Base-by-base conservation (phyloP, 2,888 invertebrate species). In the Gastrophysa polygoni region DNA sequence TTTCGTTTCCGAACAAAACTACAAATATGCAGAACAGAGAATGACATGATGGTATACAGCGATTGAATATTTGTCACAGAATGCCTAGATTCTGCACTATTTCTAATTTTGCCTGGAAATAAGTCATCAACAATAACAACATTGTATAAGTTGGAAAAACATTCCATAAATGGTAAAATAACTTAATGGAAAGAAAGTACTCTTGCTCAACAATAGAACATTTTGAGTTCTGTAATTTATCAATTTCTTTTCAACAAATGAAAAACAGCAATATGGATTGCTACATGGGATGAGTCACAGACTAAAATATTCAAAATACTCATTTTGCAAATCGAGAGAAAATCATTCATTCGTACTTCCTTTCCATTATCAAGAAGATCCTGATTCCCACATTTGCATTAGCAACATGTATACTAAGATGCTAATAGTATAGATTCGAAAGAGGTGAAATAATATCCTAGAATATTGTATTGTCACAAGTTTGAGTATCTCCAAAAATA, bases 391-490 rank as follows among this genome's bases (percentile, higher is more conserved):
- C 57, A 52, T 44, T 56, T 50, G 56, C 50, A 24, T 24, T 24
- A 51, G 50, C 48, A 57, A 57, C 43, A 50, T 57, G 56, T 56
- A 59, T 38, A 38, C 4, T 3, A 14, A 38, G 10, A 61, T 47
- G 50, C 50, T 51, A 51, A 55, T 55, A 60, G 44, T 60, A 24
- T 55, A 24, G 58, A 48, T 62, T 48, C 54, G 16, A 54, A 63
- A 59, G 47, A 59, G 34, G 29, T 29, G 50, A 64, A 64, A 63
- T 64, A 63, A 68, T 63, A 71, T 72, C 66, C 68, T 74, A 73
- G 68, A 68, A 71, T 74, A 74, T 75, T 74, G 79, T 80, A 80
- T 80, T 80, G 80, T 80, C 80, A 77, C 77, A 77, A 77, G 79
- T 78, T 80, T 79, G 78, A 79, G 79, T 78, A 78, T 73, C 71